Percentiles rank a stretch among this genome's conserved stretches.
These are phyloP conservation scores for Thalassoma bifasciatum DNA, from an alignment of 2,113 vertebrate genomes.

Conservation along the genomic window DNA sequence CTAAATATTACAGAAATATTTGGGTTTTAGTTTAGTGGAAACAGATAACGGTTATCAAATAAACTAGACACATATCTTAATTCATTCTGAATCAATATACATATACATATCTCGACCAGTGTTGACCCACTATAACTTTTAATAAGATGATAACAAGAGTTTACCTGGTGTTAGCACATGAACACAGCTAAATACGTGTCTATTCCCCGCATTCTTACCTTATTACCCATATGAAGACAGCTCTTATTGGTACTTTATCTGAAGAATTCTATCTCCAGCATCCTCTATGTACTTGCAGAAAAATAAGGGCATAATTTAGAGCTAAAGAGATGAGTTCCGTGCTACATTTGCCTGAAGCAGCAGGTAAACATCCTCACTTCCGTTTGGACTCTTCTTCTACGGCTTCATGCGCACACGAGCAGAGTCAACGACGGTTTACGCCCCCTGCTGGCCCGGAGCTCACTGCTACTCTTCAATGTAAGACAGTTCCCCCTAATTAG, in stretches of 20 bases:
- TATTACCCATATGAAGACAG: background rate
- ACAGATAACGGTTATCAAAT: no score
- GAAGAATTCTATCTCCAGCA: rapidly evolving
- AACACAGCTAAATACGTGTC: background rate
- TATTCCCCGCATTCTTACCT: rapidly evolving
- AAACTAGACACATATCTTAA: background rate
- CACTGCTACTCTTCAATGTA: no score
- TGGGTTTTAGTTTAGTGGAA: no score
- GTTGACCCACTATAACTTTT: background rate
- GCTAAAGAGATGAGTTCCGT: rapidly evolving
- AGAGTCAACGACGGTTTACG: background rate
- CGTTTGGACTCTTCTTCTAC: constrained; percentile 7
- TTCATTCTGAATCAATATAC: background rate
- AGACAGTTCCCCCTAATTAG: no score
- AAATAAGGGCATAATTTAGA: background rate
- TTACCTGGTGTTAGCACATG: constrained; percentile 19
- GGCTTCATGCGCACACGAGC: rapidly evolving
- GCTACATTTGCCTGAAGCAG: background rate
- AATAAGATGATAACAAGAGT: background rate
- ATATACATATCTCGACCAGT: rapidly evolving
- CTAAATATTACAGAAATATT: no score
- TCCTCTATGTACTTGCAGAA: rapidly evolving
- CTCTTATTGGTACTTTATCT: background rate
- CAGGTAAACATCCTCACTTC: constrained; percentile 41
- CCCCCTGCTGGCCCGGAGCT: constrained; percentile 24